Base-by-base conservation (phyloP, 2,113 vertebrate genomes). In the Atractosteus spatula region DNA sequence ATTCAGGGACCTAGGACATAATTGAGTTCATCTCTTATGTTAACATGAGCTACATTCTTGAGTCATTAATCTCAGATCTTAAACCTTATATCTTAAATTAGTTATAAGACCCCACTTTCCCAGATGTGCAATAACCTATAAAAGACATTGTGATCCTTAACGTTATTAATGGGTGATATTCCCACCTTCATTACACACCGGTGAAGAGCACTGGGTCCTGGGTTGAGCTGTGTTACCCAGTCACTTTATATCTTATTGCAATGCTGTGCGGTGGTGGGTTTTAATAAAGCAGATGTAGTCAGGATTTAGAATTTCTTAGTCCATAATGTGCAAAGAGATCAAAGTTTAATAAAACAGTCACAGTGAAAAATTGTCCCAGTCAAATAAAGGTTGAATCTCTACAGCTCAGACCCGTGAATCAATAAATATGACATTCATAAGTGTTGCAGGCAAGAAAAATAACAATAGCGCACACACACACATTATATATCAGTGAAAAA, bases 301-400 rank as follows among this genome's bases (percentile, higher is more conserved):
- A 6, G 13, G 7, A 80, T 73, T 71, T 77, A 74, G 74, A 55
- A 71, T 73, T 79, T 82, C 74, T 75, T 10, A 10, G 47, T 51
- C 47, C 47, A 51, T 51, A 51, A 51, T 51, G 47, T 10, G 10
- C 65, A 75, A 74, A 83, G 77, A 78, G 64, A 70, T 74, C 76
- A 75, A 80, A 29, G 66, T 88, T 87, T 87, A 86, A 84, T 89
- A 84, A 87, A 82, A 44, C 69, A 81, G 76, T 64, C 62, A 64
- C 0, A 3, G 41, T 64, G 62, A 64, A 64, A 64, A 64, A 64
- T 64, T 17, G 41, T 12, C 62, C 17, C 41, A 4, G 41, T 64
- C 62, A 64, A 64, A 64, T 64, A 64, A 64, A 64, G 62, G 62
- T 59, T 59, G 56, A 7, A 64, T 64, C 13, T 64, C n/a, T 41